phyloP scores from a whole-genome alignment of 2,113 vertebrate genomes.

The Oreochromis tanganicae region DNA sequence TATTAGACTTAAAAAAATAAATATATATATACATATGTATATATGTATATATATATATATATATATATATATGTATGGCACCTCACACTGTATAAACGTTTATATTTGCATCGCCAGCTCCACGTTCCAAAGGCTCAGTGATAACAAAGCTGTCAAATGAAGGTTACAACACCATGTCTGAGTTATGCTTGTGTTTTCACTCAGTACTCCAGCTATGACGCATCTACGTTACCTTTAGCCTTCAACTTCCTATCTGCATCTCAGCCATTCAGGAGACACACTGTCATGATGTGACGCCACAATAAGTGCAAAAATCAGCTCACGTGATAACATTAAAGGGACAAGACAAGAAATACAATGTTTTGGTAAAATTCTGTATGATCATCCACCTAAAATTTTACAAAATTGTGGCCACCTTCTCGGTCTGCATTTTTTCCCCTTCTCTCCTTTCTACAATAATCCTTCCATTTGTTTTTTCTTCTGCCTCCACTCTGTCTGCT shows the following conservation, averaged over 20 bases:
- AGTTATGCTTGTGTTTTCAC: constrained; percentile 32
- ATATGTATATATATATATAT: no score
- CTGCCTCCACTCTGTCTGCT: background rate
- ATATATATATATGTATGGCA: background rate
- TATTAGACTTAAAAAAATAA: background rate
- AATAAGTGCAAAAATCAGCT: background rate
- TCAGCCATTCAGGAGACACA: background rate
- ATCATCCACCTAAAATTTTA: background rate
- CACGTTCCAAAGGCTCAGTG: background rate
- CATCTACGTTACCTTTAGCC: background rate
- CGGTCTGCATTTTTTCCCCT: background rate
- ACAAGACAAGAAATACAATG: background rate
- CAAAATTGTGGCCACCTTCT: background rate
- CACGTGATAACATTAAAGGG: background rate
- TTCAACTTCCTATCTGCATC: constrained; percentile 7
- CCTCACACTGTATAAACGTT: background rate
- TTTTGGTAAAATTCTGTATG: background rate
- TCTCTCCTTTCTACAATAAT: background rate
- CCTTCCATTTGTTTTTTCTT: background rate
- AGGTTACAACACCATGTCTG: constrained; percentile 6
- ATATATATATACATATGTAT: background rate
- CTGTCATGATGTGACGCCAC: background rate
- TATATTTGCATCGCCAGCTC: background rate
- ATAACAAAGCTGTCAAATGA: background rate
- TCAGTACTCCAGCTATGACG: constrained; percentile 2